Percentiles rank a stretch among this genome's conserved stretches.
Evolutionary conservation across 1,140 invertebrate species (phyloP).

Genomic region (Polyergus mexicanus): DNA sequence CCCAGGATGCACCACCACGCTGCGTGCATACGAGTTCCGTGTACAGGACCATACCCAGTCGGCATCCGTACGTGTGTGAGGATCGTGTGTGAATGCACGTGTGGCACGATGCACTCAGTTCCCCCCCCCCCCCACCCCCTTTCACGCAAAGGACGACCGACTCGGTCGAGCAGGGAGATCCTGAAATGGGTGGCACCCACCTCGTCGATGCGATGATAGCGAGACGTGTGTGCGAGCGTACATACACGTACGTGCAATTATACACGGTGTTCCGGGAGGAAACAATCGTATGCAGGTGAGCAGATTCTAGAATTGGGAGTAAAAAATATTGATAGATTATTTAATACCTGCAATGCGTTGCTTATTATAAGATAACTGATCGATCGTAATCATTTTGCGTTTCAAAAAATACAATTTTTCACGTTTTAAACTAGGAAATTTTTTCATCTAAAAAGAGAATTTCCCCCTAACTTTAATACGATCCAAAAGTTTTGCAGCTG

Average conservation of each 20-base stretch:
- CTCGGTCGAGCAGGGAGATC: slow-evolving; percentile 64
- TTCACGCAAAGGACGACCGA: slow-evolving; percentile 61
- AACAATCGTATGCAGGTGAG: not conserved
- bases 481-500: not conserved
- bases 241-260: slow-evolving; percentile 39
- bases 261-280: slow-evolving; percentile 36
- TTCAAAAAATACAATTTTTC: not conserved
- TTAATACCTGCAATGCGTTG: not conserved
- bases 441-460: not conserved
- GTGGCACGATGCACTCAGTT: slow-evolving; percentile 33
- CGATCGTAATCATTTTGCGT: not conserved
- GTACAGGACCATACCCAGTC: slow-evolving; percentile 42
- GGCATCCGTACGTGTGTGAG: not conserved
- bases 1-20: slow-evolving; percentile 67
- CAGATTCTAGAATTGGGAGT: not conserved
- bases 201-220: slow-evolving; percentile 20
- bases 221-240: slow-evolving; percentile 23
- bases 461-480: not conserved
- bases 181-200: slow-evolving; percentile 70
- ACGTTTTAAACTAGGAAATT: not conserved
- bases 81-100: slow-evolving; percentile 57
- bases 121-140: slow-evolving; percentile 19
- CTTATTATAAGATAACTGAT: not conserved
- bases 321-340: slow-evolving; percentile 1
- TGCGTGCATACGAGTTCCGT: slow-evolving; percentile 46